These are phyloP conservation scores for Saccostrea echinata DNA, from an alignment of 1,140 invertebrate species.

Conservation along the genomic window DNA sequence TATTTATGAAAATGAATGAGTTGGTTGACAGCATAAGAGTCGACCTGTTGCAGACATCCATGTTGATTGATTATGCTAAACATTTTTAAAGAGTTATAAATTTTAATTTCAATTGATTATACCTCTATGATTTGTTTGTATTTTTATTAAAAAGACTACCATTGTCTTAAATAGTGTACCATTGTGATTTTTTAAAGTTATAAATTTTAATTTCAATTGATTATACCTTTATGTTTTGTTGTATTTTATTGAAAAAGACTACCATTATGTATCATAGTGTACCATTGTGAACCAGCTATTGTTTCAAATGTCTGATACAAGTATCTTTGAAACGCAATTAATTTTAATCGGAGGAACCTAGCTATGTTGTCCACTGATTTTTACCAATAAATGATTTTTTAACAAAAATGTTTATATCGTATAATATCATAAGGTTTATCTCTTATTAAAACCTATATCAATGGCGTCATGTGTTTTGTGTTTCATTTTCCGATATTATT, in stretches of 20 bases:
- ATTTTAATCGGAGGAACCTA: neutral
- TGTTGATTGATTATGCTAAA: neutral
- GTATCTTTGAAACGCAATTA: neutral
- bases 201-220: neutral
- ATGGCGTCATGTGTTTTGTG: neutral
- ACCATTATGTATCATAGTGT: too few relatives aligned
- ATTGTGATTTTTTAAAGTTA: neutral
- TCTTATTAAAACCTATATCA: constrained; percentile 5
- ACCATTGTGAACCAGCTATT: too few relatives aligned
- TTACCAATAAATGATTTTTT: constrained; percentile 12
- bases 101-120: too few relatives aligned
- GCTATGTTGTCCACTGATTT: neutral
- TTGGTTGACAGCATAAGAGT: neutral
- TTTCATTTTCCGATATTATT: constrained; percentile 1
- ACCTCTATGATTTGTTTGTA: too few relatives aligned
- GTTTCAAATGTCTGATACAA: too few relatives aligned
- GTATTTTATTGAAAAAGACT: too few relatives aligned
- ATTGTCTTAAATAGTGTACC: too few relatives aligned
- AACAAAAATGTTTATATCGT: neutral
- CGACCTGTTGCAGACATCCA: neutral
- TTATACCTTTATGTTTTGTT: neutral
- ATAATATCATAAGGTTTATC: neutral
- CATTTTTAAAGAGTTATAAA: too few relatives aligned
- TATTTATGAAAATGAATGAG: neutral
- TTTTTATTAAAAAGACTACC: too few relatives aligned